These are phyloP conservation scores for Sebastiscus tertius DNA, from an alignment of 2,797 vertebrate genomes.

Conservation along the genomic window DNA sequence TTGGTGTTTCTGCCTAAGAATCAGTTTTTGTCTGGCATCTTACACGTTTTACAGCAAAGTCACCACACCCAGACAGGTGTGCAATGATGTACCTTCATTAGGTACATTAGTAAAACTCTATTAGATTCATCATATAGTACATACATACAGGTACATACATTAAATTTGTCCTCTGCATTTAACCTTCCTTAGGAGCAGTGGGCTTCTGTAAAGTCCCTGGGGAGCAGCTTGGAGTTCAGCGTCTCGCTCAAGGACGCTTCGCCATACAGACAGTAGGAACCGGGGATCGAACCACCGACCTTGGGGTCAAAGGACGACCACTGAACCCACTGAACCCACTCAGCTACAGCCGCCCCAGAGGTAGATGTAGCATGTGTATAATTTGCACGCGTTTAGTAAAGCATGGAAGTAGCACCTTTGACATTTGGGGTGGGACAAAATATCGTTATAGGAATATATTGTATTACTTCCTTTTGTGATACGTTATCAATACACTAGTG, in stretches of 20 bases:
- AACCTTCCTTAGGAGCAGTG: too few species aligned
- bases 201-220: too few species aligned
- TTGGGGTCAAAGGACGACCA: too few species aligned
- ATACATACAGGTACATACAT: too few species aligned
- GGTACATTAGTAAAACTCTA: not conserved
- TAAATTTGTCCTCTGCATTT: too few species aligned
- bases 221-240: too few species aligned
- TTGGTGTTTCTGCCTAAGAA: constrained; percentile 23
- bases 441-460: not conserved
- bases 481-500: not conserved
- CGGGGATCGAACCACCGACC: too few species aligned
- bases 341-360: too few species aligned
- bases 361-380: not conserved
- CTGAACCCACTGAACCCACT: too few species aligned
- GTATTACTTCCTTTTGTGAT: not conserved
- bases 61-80: not conserved
- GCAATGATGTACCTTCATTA: not conserved
- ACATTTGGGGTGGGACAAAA: not conserved
- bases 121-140: too few species aligned
- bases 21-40: constrained; percentile 22
- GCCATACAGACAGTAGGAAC: too few species aligned
- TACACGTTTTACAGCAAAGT: not conserved
- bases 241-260: too few species aligned
- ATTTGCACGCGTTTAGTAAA: not conserved
- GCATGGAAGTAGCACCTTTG: not conserved